Conservation (phyloP, 2,113 vertebrate genomes). For the Syngnathus floridae region DNA sequence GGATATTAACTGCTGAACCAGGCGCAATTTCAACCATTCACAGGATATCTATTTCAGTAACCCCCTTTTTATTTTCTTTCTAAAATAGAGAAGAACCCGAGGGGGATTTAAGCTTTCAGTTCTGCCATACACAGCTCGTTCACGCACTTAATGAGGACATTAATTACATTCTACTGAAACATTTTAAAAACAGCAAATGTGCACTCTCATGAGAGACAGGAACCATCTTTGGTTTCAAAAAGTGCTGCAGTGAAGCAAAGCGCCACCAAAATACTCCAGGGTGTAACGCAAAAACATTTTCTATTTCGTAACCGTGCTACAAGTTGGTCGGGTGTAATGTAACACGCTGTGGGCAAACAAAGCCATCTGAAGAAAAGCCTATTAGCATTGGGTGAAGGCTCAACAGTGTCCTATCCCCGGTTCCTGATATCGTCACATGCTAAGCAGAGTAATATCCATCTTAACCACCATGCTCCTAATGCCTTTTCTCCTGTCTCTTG, state of each 20-base stretch:
- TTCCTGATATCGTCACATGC: slow-evolving; percentile 58
- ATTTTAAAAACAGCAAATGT: slow-evolving; percentile 31
- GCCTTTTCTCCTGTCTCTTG: slow-evolving; percentile 61
- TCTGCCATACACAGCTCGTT: slow-evolving; percentile 48
- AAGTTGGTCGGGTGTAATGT: slow-evolving; percentile 42
- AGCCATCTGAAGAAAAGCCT: slow-evolving; percentile 50
- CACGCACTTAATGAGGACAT: slow-evolving; percentile 59
- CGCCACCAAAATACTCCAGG: slow-evolving; percentile 44
- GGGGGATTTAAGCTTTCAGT: slow-evolving; percentile 39
- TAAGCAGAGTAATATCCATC: slow-evolving; percentile 65
- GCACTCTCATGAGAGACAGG: slow-evolving; percentile 32
- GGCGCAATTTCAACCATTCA: slow-evolving; percentile 28
- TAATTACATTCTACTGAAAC: slow-evolving; percentile 56
- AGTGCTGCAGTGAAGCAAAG: slow-evolving; percentile 48
- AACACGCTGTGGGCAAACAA: slow-evolving; percentile 44
- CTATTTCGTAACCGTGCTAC: slow-evolving; percentile 53
- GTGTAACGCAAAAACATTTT: slow-evolving; percentile 43
- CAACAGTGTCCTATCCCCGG: slow-evolving; percentile 56
- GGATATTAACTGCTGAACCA: not conserved
- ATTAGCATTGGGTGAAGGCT: slow-evolving; percentile 41
- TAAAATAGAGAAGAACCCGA: slow-evolving; percentile 21
- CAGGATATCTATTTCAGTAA: slow-evolving; percentile 31
- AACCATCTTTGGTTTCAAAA: slow-evolving; percentile 47
- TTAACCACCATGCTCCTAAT: slow-evolving; percentile 62
- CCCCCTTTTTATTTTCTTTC: slow-evolving; percentile 11